phyloP scores from a whole-genome alignment of 2,797 vertebrate species.

The Nannoperca obscura region DNA sequence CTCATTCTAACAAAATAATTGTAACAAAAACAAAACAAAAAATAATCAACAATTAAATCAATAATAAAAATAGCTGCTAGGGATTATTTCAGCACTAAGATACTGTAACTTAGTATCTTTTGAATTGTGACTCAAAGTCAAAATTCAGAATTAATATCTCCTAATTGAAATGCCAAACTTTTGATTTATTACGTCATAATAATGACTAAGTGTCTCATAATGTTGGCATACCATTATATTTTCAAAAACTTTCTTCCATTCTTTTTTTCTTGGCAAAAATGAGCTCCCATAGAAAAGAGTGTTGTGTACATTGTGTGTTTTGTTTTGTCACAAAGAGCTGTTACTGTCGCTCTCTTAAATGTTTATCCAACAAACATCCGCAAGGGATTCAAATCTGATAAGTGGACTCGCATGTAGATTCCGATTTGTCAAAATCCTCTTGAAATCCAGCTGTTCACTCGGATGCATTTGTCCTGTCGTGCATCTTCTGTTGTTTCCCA shows the following conservation, averaged over 20 bases:
- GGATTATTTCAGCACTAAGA: background rate
- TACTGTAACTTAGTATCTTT: too few species aligned
- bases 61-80: too few species aligned
- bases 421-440: background rate
- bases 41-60: background rate
- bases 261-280: background rate
- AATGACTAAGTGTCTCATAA: background rate
- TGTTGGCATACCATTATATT: background rate
- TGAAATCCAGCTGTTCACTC: background rate
- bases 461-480: too few species aligned
- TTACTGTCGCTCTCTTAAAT: background rate
- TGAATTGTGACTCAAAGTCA: background rate
- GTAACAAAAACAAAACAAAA: too few species aligned
- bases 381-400: background rate
- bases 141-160: background rate
- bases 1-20: background rate
- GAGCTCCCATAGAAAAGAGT: background rate
- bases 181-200: background rate
- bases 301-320: background rate
- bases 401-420: background rate
- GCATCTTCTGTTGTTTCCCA: conserved; percentile 48
- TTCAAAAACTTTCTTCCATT: background rate
- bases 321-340: background rate
- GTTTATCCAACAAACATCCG: background rate
- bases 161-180: too few species aligned